phyloP scores from a whole-genome alignment of 2,113 vertebrate genomes.

The Grammomys dolichurus region DNA sequence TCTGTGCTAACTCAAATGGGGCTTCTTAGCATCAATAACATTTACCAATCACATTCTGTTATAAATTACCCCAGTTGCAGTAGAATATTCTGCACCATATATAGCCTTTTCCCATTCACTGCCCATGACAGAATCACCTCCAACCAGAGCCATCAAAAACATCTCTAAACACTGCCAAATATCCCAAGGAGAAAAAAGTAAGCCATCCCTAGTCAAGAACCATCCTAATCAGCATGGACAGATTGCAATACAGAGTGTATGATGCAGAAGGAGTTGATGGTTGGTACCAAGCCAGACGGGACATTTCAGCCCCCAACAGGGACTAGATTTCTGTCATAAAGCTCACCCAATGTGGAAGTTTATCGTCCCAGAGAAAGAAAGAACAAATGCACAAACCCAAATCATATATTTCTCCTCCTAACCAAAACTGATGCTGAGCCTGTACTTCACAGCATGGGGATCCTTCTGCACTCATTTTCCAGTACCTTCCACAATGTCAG shows the following conservation, averaged over 20 bases:
- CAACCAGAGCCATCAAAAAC: slow-evolving; percentile 32
- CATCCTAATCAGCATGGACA: neutral
- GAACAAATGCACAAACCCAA: neutral
- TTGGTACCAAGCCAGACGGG: neutral
- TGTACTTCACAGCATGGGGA: neutral
- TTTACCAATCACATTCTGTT: neutral
- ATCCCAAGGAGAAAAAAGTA: neutral
- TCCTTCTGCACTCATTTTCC: neutral
- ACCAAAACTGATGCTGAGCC: neutral
- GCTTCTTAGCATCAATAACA: neutral
- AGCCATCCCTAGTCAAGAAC: neutral
- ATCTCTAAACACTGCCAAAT: neutral
- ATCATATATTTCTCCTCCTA: neutral
- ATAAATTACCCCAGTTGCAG: too few species aligned
- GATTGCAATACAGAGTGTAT: neutral
- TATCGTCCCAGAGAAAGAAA: neutral
- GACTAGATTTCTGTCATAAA: neutral
- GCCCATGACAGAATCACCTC: neutral
- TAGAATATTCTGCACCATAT: neutral
- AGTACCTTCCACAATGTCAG: neutral
- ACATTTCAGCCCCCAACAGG: neutral
- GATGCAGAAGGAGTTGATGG: neutral
- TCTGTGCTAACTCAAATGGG: neutral
- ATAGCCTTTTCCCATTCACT: neutral
- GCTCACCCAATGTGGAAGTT: neutral